Conservation (phyloP, 2,888 invertebrate genomes). For the Hylaea fasciaria region DNA sequence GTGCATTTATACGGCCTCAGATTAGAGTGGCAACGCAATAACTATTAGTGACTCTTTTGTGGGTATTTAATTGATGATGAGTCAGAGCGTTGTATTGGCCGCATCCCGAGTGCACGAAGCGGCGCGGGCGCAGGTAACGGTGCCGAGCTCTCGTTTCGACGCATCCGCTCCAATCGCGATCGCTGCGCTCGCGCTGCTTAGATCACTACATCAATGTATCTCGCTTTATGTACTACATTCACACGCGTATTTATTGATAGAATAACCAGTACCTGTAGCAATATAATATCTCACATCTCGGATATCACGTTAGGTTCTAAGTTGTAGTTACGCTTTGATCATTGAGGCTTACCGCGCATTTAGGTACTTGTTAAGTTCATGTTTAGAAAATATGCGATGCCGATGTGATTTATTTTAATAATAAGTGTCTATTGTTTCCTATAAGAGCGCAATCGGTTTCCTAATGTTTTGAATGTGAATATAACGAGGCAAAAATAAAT, state of each 20-base stretch:
- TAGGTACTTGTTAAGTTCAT: constrained; percentile 73
- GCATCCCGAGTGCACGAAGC: constrained; percentile 41
- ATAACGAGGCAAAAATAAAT: constrained; percentile 58
- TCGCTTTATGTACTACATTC: constrained; percentile 34
- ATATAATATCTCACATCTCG: constrained; percentile 52
- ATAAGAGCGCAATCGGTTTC: constrained; percentile 41
- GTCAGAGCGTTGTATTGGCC: constrained; percentile 56
- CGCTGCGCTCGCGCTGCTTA: constrained; percentile 46
- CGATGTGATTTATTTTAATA: constrained; percentile 56
- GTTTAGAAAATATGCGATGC: constrained; percentile 62
- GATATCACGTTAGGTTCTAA: constrained; percentile 48
- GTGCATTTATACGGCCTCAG: constrained; percentile 64
- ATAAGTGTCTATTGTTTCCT: constrained; percentile 59
- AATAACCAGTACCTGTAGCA: constrained; percentile 54
- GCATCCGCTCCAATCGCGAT: constrained; percentile 57
- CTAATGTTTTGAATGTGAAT: constrained; percentile 50
- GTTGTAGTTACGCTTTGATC: constrained; percentile 62
- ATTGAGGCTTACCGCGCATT: constrained; percentile 80
- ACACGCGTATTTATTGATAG: constrained; percentile 51
- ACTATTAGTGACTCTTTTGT: constrained; percentile 50
- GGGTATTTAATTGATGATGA: constrained; percentile 54
- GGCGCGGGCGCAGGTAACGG: constrained; percentile 70
- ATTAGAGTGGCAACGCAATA: constrained; percentile 46
- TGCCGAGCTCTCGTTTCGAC: constrained; percentile 72
- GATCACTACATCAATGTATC: constrained; percentile 45